Percentiles rank a stretch among this genome's conserved stretches.
Conservation (phyloP, 2,888 invertebrate species). For the Drosophila picticornis region DNA sequence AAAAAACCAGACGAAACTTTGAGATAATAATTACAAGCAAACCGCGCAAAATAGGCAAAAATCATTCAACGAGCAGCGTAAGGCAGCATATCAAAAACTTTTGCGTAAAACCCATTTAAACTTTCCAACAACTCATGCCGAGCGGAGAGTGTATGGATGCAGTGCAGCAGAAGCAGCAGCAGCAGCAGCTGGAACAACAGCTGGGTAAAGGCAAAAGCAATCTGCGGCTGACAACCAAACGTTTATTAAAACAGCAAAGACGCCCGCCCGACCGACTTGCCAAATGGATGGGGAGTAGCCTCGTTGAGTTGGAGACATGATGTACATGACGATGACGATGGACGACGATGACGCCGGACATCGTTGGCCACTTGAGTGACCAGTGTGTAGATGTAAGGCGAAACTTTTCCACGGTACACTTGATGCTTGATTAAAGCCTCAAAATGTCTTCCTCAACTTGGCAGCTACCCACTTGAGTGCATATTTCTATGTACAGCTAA, state of each 20-base stretch:
- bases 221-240: conserved; percentile 74
- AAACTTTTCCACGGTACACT: conserved; percentile 61
- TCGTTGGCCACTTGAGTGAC: conserved; percentile 49
- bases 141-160: conserved; percentile 44
- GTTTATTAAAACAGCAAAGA: conserved; percentile 67
- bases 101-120: conserved; percentile 78
- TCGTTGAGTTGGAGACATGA: conserved; percentile 59
- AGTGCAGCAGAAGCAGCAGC: conserved; percentile 46
- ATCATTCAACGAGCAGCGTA: conserved; percentile 46
- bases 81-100: conserved; percentile 72
- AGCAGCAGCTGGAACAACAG: conserved; percentile 25
- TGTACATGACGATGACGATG: conserved; percentile 59
- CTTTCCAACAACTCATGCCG: conserved; percentile 76
- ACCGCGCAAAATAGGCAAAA: conserved; percentile 37
- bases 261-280: conserved; percentile 20
- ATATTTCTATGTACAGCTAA: conserved; percentile 20
- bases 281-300: conserved; percentile 43
- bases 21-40: conserved; percentile 54
- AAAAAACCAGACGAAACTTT: conserved; percentile 20
- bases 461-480: conserved; percentile 47
- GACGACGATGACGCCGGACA: conserved; percentile 30
- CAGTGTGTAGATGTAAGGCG: conserved; percentile 34
- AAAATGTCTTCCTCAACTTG: conserved; percentile 42
- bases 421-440: conserved; percentile 75
- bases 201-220: conserved; percentile 57